Conservation (phyloP, 2,888 invertebrate genomes). For the Tetramorium bicarinatum region DNA sequence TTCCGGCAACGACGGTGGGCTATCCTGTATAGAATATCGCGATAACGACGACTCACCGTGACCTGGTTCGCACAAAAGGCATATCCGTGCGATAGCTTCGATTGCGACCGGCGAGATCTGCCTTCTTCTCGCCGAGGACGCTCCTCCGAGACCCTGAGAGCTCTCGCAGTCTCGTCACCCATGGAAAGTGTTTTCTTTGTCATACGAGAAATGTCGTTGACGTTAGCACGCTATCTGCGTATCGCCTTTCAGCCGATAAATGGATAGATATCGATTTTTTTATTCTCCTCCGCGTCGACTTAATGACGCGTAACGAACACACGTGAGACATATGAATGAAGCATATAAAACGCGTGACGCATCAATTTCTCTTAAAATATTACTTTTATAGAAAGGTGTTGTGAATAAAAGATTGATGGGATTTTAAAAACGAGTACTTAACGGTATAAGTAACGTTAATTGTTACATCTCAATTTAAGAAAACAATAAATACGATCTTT, state of each 20-base stretch:
- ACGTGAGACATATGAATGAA: background rate
- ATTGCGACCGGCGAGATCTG: conserved; percentile 40
- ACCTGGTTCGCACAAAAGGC: conserved; percentile 54
- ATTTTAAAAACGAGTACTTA: background rate
- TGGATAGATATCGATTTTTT: conserved; percentile 33
- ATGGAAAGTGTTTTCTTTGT: conserved; percentile 49
- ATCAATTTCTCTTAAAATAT: conserved; percentile 10
- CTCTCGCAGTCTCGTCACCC: conserved; percentile 32
- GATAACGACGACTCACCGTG: conserved; percentile 55
- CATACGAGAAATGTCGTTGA: conserved; percentile 35
- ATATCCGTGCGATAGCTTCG: conserved; percentile 33
- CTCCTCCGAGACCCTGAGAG: conserved; percentile 29
- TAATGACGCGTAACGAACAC: conserved; percentile 32
- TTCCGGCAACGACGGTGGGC: conserved; percentile 18
- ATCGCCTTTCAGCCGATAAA: conserved; percentile 35
- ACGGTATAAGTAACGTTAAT: background rate
- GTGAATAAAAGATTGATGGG: background rate
- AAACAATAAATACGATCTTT: background rate
- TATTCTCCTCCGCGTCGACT: background rate
- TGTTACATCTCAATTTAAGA: background rate
- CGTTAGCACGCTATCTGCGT: conserved; percentile 39
- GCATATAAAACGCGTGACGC: background rate
- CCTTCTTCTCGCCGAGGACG: conserved; percentile 26
- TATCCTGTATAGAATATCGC: conserved; percentile 5
- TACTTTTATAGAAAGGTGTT: conserved; percentile 8